A percentile compares a stretch with the other conserved stretches of the same genome.
Evolutionary conservation across 2,888 invertebrate species (phyloP).

Genomic region (Mythimna lalbum): DNA sequence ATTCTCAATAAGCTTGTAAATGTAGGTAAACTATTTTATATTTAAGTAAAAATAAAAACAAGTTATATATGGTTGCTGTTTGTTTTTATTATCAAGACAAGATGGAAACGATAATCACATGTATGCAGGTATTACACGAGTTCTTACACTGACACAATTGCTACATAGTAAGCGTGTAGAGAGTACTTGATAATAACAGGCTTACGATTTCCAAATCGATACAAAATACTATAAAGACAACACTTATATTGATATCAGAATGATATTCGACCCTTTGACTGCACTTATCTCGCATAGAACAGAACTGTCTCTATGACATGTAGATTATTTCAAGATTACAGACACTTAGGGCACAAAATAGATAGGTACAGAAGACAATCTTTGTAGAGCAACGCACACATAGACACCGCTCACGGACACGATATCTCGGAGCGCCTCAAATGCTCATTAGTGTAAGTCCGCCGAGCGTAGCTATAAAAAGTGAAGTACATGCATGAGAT

Average conservation of each 20-base stretch:
- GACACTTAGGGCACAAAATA: not conserved
- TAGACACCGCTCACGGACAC: too few species aligned
- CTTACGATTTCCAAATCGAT: slow-evolving; percentile 34
- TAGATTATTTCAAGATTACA: slow-evolving; percentile 12
- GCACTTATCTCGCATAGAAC: slow-evolving; percentile 7
- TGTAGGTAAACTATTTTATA: slow-evolving; percentile 27
- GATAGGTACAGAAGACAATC: too few species aligned
- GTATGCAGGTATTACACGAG: slow-evolving; percentile 41
- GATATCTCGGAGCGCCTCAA: too few species aligned
- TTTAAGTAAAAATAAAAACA: slow-evolving; percentile 54
- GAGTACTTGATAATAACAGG: slow-evolving; percentile 32
- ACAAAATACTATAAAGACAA: slow-evolving; percentile 50
- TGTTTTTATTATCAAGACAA: slow-evolving; percentile 64
- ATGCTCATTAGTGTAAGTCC: too few species aligned
- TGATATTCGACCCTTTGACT: slow-evolving; percentile 40
- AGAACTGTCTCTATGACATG: slow-evolving; percentile 13
- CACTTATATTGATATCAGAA: slow-evolving; percentile 37
- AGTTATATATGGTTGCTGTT: slow-evolving; percentile 59
- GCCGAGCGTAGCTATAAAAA: too few species aligned
- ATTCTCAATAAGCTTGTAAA: slow-evolving; percentile 30
- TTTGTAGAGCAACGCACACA: too few species aligned
- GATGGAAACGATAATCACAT: slow-evolving; percentile 46
- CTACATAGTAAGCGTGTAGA: slow-evolving; percentile 28
- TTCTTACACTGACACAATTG: slow-evolving; percentile 28
- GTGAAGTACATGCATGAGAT: too few species aligned